Evolutionary conservation across 1,140 invertebrate species (phyloP).

Genomic region (Meloidogyne hapla): DNA sequence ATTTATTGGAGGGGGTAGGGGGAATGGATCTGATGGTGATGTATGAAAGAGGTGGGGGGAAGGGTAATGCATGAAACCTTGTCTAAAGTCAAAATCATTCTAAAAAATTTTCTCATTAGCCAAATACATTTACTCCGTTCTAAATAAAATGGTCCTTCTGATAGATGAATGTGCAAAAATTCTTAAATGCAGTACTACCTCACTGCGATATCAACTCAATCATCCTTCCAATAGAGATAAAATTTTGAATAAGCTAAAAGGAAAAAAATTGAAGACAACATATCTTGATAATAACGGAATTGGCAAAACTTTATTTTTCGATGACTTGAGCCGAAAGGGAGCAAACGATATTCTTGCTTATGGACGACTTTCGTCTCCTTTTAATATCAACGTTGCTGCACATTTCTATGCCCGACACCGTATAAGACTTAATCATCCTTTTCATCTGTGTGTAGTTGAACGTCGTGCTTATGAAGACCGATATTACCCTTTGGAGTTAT

Average conservation of each 20-base stretch:
- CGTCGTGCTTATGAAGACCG: neutral
- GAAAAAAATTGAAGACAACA: neutral
- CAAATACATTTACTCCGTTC: too few species aligned
- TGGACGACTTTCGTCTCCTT: neutral
- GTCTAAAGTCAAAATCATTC: neutral
- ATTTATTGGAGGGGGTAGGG: neutral
- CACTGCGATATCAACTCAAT: neutral
- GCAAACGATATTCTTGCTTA: neutral
- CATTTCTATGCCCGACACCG: constrained; percentile 4
- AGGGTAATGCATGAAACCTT: neutral
- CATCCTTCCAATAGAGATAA: neutral
- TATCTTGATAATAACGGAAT: neutral
- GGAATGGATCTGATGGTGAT: neutral
- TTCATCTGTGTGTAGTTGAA: neutral
- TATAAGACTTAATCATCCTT: neutral
- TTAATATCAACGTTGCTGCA: neutral
- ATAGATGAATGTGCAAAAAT: neutral
- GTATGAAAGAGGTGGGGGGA: neutral
- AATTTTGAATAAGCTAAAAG: neutral
- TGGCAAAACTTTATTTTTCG: neutral
- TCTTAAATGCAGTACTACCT: neutral
- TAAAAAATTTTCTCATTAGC: too few species aligned
- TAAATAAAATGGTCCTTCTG: constrained; percentile 8
- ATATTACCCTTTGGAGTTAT: neutral
- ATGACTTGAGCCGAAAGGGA: neutral